These are phyloP conservation scores for Boloria euphrosyne DNA, from an alignment of 2,888 invertebrate species.

Conservation along the genomic window DNA sequence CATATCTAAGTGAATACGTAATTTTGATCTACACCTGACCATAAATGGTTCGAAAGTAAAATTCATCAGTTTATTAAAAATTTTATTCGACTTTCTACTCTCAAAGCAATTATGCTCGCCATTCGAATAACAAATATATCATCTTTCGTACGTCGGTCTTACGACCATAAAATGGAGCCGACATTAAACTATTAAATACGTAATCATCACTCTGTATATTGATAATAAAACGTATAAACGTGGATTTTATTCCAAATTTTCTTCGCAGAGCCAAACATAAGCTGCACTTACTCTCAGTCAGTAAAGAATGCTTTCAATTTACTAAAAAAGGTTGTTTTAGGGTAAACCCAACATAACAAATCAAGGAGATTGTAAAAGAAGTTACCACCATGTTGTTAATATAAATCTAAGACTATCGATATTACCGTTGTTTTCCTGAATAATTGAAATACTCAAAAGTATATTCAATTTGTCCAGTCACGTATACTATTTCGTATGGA, in stretches of 20 bases:
- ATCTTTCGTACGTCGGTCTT: constrained; percentile 14
- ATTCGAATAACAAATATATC: constrained; percentile 28
- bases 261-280: too few relatives aligned
- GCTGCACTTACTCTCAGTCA: too few relatives aligned
- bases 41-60: constrained; percentile 40
- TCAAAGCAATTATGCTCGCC: constrained; percentile 28
- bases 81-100: constrained; percentile 42
- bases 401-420: not conserved
- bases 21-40: constrained; percentile 15
- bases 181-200: not conserved
- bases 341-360: not conserved
- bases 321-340: too few relatives aligned
- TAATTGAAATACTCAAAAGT: constrained; percentile 42
- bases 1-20: not conserved
- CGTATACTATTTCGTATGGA: constrained; percentile 54
- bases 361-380: not conserved
- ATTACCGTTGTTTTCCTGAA: constrained; percentile 31
- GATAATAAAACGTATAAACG: too few relatives aligned
- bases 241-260: too few relatives aligned
- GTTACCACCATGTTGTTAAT: not conserved
- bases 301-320: too few relatives aligned
- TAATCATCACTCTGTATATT: not conserved
- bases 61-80: constrained; percentile 37
- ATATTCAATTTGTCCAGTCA: constrained; percentile 53
- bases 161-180: constrained; percentile 4